Evolutionary conservation across 2,888 invertebrate species (phyloP).

Genomic region (Andrena dorsata): DNA sequence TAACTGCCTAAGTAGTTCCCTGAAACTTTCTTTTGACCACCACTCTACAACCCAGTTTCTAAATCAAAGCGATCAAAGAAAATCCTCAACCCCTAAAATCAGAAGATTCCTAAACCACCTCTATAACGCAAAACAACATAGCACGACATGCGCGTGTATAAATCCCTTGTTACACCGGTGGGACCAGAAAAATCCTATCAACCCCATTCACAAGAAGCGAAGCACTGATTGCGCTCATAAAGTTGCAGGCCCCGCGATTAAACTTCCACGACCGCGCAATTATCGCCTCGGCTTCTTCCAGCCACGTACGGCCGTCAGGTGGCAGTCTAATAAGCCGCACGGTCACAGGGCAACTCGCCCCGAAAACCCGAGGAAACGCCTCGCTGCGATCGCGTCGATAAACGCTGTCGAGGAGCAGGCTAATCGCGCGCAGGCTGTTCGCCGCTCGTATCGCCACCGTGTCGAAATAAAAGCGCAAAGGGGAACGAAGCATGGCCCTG

Average conservation of each 20-base stretch:
- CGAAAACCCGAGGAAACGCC: constrained; percentile 1
- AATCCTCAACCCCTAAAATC: too few species aligned
- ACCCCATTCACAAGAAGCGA: too few species aligned
- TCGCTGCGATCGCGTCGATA: constrained; percentile 27
- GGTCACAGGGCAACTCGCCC: background rate
- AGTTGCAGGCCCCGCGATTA: background rate
- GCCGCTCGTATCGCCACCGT: constrained; percentile 48
- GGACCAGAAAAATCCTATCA: too few species aligned
- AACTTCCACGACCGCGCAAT: background rate
- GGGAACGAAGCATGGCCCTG: constrained; percentile 22
- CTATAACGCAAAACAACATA: too few species aligned
- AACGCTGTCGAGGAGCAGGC: constrained; percentile 2
- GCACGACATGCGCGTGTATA: too few species aligned
- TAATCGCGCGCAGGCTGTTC: constrained; percentile 9
- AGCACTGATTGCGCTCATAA: background rate
- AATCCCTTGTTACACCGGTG: too few species aligned
- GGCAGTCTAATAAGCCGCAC: background rate
- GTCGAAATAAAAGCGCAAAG: constrained; percentile 68
- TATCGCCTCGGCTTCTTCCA: background rate
- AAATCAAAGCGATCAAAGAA: too few species aligned
- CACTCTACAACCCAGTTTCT: too few species aligned
- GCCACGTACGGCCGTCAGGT: background rate
- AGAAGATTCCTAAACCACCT: too few species aligned
- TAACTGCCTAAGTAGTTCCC: too few species aligned
- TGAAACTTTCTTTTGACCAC: too few species aligned